Percentiles rank a stretch among this genome's conserved stretches.
phyloP scores from a whole-genome alignment of 1,140 invertebrate species.

The Cecropterus lyciades region DNA sequence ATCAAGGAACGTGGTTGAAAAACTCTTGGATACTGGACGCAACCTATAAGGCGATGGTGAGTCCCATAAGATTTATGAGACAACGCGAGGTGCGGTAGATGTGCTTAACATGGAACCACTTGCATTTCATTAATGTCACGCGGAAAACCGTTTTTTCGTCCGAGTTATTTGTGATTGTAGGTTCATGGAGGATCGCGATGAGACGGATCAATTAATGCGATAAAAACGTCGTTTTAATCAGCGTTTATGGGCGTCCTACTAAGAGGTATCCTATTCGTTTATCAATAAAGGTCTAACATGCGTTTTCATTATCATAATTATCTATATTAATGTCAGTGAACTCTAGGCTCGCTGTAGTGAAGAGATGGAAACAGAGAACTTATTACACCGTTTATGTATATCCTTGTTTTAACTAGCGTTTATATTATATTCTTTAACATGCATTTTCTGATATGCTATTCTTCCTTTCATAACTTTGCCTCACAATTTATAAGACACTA shows the following conservation, averaged over 20 bases:
- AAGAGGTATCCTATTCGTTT: conserved; percentile 19
- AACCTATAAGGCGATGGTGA: conserved; percentile 20
- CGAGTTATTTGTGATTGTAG: conserved; percentile 35
- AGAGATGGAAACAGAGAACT: too few species aligned
- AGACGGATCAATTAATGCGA: conserved; percentile 30
- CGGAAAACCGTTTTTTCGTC: conserved; percentile 30
- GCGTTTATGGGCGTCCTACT: conserved; percentile 22
- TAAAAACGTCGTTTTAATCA: conserved; percentile 20
- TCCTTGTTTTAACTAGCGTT: too few species aligned
- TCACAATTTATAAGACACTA: too few species aligned
- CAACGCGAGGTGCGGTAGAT: background rate
- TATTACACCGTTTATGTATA: too few species aligned
- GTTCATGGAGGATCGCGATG: conserved; percentile 31
- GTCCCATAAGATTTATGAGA: conserved; percentile 34
- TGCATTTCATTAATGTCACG: conserved; percentile 35
- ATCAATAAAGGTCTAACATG: conserved; percentile 1
- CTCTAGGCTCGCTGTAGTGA: too few species aligned
- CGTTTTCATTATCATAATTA: background rate
- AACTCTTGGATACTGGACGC: conserved; percentile 10
- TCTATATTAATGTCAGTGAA: background rate
- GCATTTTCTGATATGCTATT: too few species aligned
- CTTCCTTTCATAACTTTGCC: too few species aligned
- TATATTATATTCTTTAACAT: too few species aligned
- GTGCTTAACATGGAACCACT: conserved; percentile 33
- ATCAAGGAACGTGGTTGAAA: conserved; percentile 34